Evolutionary conservation across 2,888 invertebrate genomes (phyloP).

Genomic region (Miltochrista miniata): DNA sequence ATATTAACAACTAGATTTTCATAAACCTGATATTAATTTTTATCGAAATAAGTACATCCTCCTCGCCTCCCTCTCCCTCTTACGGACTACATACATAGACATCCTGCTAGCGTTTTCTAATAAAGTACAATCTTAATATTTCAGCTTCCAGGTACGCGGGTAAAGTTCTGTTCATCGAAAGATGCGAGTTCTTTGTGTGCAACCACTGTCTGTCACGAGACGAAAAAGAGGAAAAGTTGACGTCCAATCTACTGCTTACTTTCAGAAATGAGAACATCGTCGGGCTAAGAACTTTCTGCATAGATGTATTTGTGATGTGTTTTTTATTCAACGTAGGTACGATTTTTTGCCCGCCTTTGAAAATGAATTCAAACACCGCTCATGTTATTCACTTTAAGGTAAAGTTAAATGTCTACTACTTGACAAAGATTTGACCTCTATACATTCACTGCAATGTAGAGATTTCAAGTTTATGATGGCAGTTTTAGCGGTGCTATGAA

Average conservation of each 20-base stretch:
- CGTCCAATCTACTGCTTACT: conserved; percentile 71
- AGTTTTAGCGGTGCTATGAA: conserved; percentile 58
- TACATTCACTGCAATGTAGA: conserved; percentile 44
- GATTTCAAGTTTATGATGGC: conserved; percentile 57
- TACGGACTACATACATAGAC: conserved; percentile 5
- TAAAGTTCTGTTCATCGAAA: conserved; percentile 54
- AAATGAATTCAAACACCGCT: conserved; percentile 20
- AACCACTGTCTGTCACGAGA: conserved; percentile 55
- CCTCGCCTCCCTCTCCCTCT: too few species aligned
- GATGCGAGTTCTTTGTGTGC: conserved; percentile 60
- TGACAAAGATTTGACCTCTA: conserved; percentile 31
- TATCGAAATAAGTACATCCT: too few species aligned
- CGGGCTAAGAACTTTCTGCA: conserved; percentile 50
- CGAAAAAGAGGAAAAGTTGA: conserved; percentile 66
- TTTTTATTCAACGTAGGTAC: conserved; percentile 26
- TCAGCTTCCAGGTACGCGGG: conserved; percentile 42
- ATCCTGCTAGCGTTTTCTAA: conserved; percentile 17
- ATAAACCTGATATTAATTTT: too few species aligned
- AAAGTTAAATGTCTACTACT: conserved; percentile 15
- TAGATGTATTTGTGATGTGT: conserved; percentile 35
- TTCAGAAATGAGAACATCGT: conserved; percentile 65
- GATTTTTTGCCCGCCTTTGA: conserved; percentile 17
- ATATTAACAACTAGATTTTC: too few species aligned
- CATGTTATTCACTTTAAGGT: conserved; percentile 27
- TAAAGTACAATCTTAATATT: conserved; percentile 43